Evolutionary conservation across 2,888 invertebrate species (phyloP), one percentile per base, ranked within the genome.

Genomic region (Pelosia muscerda): DNA sequence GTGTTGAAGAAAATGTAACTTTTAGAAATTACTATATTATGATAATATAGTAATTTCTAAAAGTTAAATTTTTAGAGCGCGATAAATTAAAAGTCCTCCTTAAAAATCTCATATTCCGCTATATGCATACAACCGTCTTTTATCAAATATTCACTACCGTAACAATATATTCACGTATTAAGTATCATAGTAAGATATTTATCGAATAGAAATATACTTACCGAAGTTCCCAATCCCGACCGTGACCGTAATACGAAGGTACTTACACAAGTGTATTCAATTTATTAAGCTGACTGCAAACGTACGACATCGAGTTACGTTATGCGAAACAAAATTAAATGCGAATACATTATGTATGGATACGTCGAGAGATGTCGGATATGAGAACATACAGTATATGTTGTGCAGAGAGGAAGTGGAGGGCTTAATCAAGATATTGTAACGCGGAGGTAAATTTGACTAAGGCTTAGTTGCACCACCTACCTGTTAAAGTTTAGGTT

Each of bases 251-350:
- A 23, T 22, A 59, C 11, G 31, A 8, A 59, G 11, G 59, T 59
- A 58, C 13, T 23, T 23, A 25, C 38, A 25, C 38, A 38, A 58
- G 22, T 58, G 58, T 38, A 59, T 59, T 59, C 38, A 38, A 63
- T 53, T 55, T 38, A 58, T 68, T 42, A 75, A 65, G 66, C 65
- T 25, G 34, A 69, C 42, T 59, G 54, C 26, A 38, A 19, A n/a
- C 25, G 65, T 22, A 26, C 53, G 53, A 65, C 53, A 23, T 23
- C 13, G 31, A 54, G 62, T 31, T n/a, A 61, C 42, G 61, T 26
- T 61, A 53, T 62, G 22, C 53, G 31, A 62, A 62, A 54, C 53
- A 62, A 62, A 62, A 53, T 62, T 53, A 62, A 62, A 62, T 54
- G 49, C 53, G 49, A 53, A 62, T 62, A 62, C 49, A 62, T 62